A percentile compares a stretch with the other conserved stretches of the same genome.
Evolutionary conservation across 1,140 invertebrate species (phyloP).

Genomic region (Choristoneura fumiferana): DNA sequence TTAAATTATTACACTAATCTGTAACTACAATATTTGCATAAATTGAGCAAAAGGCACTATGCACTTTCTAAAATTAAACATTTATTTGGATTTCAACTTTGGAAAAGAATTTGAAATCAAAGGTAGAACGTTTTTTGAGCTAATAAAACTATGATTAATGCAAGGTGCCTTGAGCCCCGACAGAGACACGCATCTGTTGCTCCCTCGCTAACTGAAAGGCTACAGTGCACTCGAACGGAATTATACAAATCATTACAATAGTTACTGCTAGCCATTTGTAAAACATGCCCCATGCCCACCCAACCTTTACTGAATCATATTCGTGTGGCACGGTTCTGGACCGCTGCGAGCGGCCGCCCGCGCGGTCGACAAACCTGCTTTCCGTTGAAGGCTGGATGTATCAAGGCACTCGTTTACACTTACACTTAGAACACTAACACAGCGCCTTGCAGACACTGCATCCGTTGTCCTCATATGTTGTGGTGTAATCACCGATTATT

Average conservation of each 20-base stretch:
- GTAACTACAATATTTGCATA: conserved; percentile 38
- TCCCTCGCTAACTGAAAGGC: not conserved
- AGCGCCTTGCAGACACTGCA: conserved; percentile 8
- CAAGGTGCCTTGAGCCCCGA: conserved; percentile 62
- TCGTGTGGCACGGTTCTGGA: conserved; percentile 28
- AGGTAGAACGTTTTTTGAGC: conserved; percentile 7
- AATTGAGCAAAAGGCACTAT: conserved; percentile 70
- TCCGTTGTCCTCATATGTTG: conserved; percentile 1
- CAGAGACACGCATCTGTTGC: conserved; percentile 22
- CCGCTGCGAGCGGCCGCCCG: conserved; percentile 47
- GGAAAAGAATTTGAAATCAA: conserved; percentile 36
- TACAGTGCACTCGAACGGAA: conserved; percentile 13
- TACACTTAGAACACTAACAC: conserved; percentile 33
- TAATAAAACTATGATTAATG: conserved; percentile 31
- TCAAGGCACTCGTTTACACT: conserved; percentile 76
- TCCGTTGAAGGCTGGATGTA: conserved; percentile 72
- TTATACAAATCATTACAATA: conserved; percentile 22
- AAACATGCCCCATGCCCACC: conserved; percentile 34
- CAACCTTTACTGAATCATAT: conserved; percentile 33
- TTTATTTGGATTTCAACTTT: conserved; percentile 48
- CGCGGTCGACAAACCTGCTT: conserved; percentile 68
- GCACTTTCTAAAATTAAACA: conserved; percentile 51
- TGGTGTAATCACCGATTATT: conserved; percentile 9
- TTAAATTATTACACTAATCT: conserved; percentile 37
- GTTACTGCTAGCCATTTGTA: conserved; percentile 34